Base-by-base conservation (phyloP, 2,113 vertebrate species). In the Etheostoma cragini region DNA sequence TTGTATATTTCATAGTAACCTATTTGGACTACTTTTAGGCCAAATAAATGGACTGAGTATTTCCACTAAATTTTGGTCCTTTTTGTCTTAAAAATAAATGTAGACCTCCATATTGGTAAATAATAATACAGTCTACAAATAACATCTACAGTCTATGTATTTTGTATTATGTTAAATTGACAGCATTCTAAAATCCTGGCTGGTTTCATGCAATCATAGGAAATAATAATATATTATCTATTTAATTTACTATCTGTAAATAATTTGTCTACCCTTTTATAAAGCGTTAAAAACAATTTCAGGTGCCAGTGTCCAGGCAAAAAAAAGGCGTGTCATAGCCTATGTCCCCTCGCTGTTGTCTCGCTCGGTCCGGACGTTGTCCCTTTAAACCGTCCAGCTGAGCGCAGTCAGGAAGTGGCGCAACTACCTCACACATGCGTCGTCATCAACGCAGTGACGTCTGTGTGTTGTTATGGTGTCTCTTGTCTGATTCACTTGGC, bases 331-430 rank as follows among this genome's bases (percentile, higher is more conserved):
- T 8, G 8, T 42, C 38, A 38, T 4, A 0, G 13, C 0, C 24
- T 15, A 4, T 15, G 65, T 17, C 12, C n/a, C 26, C 24, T 45
- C 19, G 3, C 21, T 15, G 56, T 4, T 17, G 16, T 12, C 17
- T 4, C n/a, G n/a, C n/a, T n/a, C n/a, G n/a, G n/a, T n/a, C n/a
- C 0, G 30, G 30, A 12, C 17, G 49, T 5, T 13, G 66, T 64
- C 81, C 71, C 88, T 91, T 93, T 93, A 89, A 91, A 60, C 6
- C 50, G 24, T 3, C 22, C 82, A 67, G 82, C 79, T 58, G 80
- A 53, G 45, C 72, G 57, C 72, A 69, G 67, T 0, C 87, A 38
- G 92, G 92, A 93, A 91, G 90, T 75, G 35, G 65, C 76, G 81
- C 78, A n/a, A 50, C 1, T 67, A 6, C 1, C 45, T 7, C 22